Conservation (phyloP, 2,797 vertebrate species). For the Alca torda region DNA sequence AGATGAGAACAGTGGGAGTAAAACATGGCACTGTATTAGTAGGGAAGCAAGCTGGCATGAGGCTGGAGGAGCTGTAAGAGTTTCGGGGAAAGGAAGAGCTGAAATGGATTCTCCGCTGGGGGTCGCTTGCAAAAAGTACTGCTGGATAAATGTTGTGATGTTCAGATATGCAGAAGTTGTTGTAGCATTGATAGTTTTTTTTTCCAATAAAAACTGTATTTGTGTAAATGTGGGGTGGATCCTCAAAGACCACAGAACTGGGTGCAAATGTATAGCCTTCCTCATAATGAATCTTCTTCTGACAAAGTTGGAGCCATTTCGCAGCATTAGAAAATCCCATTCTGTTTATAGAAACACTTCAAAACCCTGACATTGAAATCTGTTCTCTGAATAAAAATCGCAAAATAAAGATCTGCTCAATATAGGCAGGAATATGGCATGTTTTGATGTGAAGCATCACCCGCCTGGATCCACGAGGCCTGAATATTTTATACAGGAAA, state of each 20-base stretch:
- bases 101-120: background rate
- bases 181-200: background rate
- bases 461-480: rapidly evolving
- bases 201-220: background rate
- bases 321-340: background rate
- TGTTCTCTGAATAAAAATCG: background rate
- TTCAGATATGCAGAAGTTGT: background rate
- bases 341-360: background rate
- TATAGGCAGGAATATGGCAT: background rate
- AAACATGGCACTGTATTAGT: background rate
- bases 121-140: background rate
- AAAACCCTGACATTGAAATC: background rate
- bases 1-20: background rate
- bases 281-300: background rate
- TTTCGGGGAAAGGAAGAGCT: background rate
- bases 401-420: background rate
- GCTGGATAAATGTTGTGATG: background rate
- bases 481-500: background rate
- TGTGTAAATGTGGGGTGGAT: background rate
- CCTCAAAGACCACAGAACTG: background rate
- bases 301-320: background rate
- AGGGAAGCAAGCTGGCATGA: rapidly evolving
- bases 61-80: background rate
- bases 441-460: background rate
- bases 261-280: background rate